Evolutionary conservation across 2,888 invertebrate genomes (phyloP), one percentile per base, ranked within the genome.

Genomic region (Stratiomys singularior): DNA sequence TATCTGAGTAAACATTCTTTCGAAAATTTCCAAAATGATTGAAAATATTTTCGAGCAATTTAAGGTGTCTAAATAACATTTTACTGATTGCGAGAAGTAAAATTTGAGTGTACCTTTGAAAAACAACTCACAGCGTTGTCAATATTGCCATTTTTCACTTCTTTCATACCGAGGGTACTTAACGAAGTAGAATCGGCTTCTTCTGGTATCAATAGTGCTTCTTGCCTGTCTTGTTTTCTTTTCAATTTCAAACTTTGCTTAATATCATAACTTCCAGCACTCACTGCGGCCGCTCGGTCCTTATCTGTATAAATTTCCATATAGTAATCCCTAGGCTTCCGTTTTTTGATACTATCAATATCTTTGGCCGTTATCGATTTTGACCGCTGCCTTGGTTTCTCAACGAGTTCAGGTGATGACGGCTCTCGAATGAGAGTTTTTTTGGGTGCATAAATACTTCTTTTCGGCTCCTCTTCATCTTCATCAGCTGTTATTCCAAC

Each of bases 281-380:
- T 94, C 18, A 96, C 96, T 0, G 96, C 96, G 0, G 96, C 96
- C 0, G 96, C 96, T 5, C 96, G 89, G 85, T 96, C 96, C 84
- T 96, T 96, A 85, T 96, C 96, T 23, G 96, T 96, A 83, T 96
- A 96, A 25, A 94, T 87, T 83, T 96, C 96, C 82, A 95, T 95
- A 63, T 86, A 86, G 64, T 85, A 84, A 76, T 87, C 86, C 76
- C 84, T 85, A 1, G 84, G 82, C 77, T 85, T 86, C 81, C 85
- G 85, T 76, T 84, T 86, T 78, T 84, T 85, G 44, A 83, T 72
- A 56, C 82, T 81, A 76, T 85, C 85, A 9, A 84, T 82, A 71
- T 85, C 85, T 46, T 81, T 83, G 78, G 83, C 83, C 25, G 69
- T 25, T 15, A 46, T 58, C 25, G 47, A 67, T 84, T 84, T 11